Base-by-base conservation (phyloP, 2,797 vertebrate species). In the Rhinella marina region DNA sequence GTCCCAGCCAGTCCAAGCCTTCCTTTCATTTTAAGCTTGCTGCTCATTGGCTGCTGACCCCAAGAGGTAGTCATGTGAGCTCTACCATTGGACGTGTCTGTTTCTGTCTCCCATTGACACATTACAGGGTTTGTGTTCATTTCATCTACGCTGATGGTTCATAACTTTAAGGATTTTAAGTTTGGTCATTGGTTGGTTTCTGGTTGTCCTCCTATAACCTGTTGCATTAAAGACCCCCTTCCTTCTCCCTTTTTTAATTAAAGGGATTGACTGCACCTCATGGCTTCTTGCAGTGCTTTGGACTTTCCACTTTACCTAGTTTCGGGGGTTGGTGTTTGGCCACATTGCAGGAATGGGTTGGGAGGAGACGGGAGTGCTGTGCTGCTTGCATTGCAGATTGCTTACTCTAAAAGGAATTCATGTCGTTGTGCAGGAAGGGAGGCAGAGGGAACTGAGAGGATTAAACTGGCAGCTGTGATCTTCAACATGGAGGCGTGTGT, bases 391-490 rank as follows among this genome's bases (percentile, higher is more conserved):
- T 84, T 88, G 82, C 82, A 77, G 50, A 84, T 81, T 79, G 57
- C 78, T 64, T 57, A n/a, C 78, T 82, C 77, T 86, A 77, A 86
- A 88, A 85, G 77, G 77, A 81, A 76, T 68, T 25, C 68, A 32
- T 54, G 54, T 16, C 82, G 48, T 88, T 85, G 82, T 81, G 32
- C 66, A 29, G 77, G 64, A 10, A n/a, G 62, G 27, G 3, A 21
- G 54, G 27, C 11, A 10, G 3, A 23, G 27, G 41, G 61, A 56
- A 17, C 54, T 8, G 72, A 77, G 77, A 66, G 88, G 70, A 82
- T 89, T 89, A 89, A 19, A 62, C 80, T 25, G 75, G 73, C 88
- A 84, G 88, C 88, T 89, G 84, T 50, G 41, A 66, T 70, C 64
- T 70, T 83, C 2, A 70, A 57, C 62, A 59, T 25, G 59, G 68